Base-by-base conservation (phyloP, 2,797 vertebrate genomes). In the Girardinus metallicus region DNA sequence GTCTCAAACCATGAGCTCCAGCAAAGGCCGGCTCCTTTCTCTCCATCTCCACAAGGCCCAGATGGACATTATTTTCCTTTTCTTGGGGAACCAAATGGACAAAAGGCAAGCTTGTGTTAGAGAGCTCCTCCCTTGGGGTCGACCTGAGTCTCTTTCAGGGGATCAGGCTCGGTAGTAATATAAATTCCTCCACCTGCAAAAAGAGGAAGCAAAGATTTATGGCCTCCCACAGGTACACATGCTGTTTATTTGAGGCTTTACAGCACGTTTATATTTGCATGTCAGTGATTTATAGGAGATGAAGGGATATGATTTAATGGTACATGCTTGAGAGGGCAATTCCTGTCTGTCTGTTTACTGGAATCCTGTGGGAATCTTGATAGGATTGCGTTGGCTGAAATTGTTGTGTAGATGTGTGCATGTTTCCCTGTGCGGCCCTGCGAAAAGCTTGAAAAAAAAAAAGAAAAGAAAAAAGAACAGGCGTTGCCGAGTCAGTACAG, bases 191-290 rank as follows among this genome's bases (percentile, higher is more conserved):
- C 88, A 92, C 93, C 92, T 94, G 88, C 86, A 91, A 83, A 94
- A 93, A 93, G 91, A 91, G 93, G 93, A 94, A 94, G 90, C 80
- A 86, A 81, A 92, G 90, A 93, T 93, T 92, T 92, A 93, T 92
- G 85, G 76, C 83, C 82, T 77, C 70, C 70, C 78, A 49, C 84
- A 81, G 79, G 84, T 85, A 87, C 83, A 87, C 81, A 84, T 81
- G 80, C 79, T 73, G 80, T 91, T 92, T 90, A 89, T 92, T 85
- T 85, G 82, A 83, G 71, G 74, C 75, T 87, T 71, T 73, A 85
- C 80, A 82, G 78, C 85, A 60, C 36, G 4, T 87, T 88, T 84
- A 79, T 76, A 71, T 85, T 86, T 88, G 81, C 75, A 82, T 79
- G 75, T 83, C 44, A 70, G 80, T 94, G 91, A 95, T 94, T 95